These are phyloP conservation scores for Akabosia matsudoensis DNA, from an alignment of 1,140 invertebrate genomes.

Conservation along the genomic window DNA sequence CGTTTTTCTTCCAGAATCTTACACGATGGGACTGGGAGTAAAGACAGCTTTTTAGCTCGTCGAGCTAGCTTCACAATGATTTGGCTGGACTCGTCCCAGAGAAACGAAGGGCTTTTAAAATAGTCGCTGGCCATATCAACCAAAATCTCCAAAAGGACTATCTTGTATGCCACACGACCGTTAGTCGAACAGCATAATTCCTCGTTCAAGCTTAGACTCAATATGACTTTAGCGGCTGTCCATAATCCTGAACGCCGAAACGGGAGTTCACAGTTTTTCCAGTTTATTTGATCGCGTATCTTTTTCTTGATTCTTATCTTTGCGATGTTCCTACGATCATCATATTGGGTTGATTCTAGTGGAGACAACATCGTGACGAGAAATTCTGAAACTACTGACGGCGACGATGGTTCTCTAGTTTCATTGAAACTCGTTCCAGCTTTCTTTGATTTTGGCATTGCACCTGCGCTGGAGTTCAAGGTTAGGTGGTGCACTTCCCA, in stretches of 20 bases:
- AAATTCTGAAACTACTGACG: constrained; percentile 21
- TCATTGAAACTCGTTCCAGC: neutral
- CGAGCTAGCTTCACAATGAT: constrained; percentile 28
- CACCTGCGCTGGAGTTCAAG: neutral
- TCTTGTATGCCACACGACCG: neutral
- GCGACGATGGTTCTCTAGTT: constrained; percentile 20
- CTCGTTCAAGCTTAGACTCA: constrained; percentile 15
- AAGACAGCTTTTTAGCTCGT: neutral
- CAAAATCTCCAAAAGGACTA: neutral
- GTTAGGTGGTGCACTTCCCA: neutral
- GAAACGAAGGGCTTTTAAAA: neutral
- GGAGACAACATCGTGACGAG: neutral
- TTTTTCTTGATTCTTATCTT: constrained; percentile 21
- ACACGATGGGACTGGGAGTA: neutral
- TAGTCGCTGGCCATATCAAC: neutral
- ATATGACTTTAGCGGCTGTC: constrained; percentile 28
- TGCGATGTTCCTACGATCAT: neutral
- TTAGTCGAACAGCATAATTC: neutral
- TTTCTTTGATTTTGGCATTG: neutral
- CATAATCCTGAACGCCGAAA: constrained; percentile 34
- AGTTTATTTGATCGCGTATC: constrained; percentile 28
- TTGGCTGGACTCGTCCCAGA: neutral
- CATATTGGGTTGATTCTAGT: neutral
- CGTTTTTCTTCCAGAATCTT: neutral
- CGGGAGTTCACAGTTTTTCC: constrained; percentile 2